phyloP scores from a whole-genome alignment of 2,113 vertebrate genomes.

The Dicentrarchus labrax region DNA sequence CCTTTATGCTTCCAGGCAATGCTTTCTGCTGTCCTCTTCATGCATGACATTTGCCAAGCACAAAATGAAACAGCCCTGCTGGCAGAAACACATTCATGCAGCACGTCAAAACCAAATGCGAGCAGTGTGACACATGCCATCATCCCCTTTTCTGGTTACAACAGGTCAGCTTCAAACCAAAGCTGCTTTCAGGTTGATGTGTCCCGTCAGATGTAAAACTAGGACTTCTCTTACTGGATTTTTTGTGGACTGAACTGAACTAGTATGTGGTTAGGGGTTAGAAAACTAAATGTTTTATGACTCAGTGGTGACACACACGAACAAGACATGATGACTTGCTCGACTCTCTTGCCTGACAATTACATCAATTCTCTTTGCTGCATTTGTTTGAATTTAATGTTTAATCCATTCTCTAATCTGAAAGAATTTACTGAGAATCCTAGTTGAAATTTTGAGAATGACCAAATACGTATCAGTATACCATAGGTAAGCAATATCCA shows the following conservation, averaged over 20 bases:
- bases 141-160: conserved; percentile 3
- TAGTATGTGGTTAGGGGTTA: no score
- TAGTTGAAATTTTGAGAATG: background rate
- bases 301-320: conserved; percentile 14
- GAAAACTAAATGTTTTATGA: conserved; percentile 9
- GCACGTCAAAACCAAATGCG: conserved; percentile 35
- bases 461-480: background rate
- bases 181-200: conserved; percentile 23
- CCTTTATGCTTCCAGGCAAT: conserved; percentile 21
- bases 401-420: background rate
- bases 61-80: conserved; percentile 23
- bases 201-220: conserved; percentile 11
- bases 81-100: conserved; percentile 44
- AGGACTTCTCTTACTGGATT: background rate
- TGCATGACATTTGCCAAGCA: conserved; percentile 49
- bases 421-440: background rate
- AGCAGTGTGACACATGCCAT: conserved; percentile 16
- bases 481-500: background rate
- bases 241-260: background rate
- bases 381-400: background rate
- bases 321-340: background rate
- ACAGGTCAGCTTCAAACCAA: conserved; percentile 5
- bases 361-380: conserved; percentile 5
- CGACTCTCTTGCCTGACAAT: conserved; percentile 5
- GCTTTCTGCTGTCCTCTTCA: conserved; percentile 28